Evolutionary conservation across 2,888 invertebrate species (phyloP), one percentile per base, ranked within the genome.

Genomic region (Oxystoma pomonae): DNA sequence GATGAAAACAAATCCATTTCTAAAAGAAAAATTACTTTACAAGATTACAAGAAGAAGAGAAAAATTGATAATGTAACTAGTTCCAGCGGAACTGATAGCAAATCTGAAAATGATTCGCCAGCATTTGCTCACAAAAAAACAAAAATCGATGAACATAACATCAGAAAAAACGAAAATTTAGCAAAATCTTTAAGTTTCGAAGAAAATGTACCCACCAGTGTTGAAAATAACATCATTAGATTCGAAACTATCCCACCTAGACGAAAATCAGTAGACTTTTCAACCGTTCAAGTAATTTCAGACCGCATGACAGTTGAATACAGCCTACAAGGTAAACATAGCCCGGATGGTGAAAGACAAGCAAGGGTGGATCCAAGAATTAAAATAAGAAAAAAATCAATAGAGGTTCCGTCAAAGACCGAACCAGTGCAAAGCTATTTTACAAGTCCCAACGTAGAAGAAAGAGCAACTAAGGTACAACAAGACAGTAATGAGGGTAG

Each of bases 31-130:
- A 66, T 74, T 1, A 73, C 74, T 57, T 67, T 72, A 52, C 70
- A 73, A 58, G 74, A 75, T 59, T 75, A 75, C 64, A 73, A 72
- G 56, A 70, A 63, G 20, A 62, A 74, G 7, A 74, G 35, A 12
- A 35, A 35, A 35, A 35, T 35, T 12, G 35, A 35, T 7, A 35
- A 7, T 35, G 35, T 35, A 12, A 12, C 3, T 12, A 35, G 12
- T 3, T 3, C 3, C 5, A 12, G 5, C 12, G 35, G 12, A 12
- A 35, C 5, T 35, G 35, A 35, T 7, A 35, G 3, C 12, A 35
- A 35, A 12, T 35, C 35, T 35, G 35, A 35, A 35, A 35, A 35
- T 35, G 35, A 3, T 12, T 35, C 35, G 3, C 5, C 3, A 35
- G n/a, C n/a, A n/a, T n/a, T n/a, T n/a, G n/a, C n/a, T n/a, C n/a